A percentile compares a stretch with the other conserved stretches of the same genome.
Evolutionary conservation across 2,888 invertebrate species (phyloP).

Genomic region (Thereva nobilitata): DNA sequence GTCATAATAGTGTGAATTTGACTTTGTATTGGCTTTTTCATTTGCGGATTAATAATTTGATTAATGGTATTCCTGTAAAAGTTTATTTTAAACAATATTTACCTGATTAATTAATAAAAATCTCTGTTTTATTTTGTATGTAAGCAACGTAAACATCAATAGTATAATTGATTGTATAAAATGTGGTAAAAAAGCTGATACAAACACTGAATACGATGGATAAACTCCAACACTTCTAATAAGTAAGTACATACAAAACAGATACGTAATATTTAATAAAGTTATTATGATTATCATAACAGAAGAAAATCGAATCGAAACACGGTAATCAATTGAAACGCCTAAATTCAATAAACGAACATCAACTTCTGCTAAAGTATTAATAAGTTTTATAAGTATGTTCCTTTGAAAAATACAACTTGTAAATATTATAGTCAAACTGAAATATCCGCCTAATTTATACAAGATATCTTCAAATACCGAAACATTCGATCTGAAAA

Average conservation of each 20-base stretch:
- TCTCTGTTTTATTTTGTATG: too few species aligned
- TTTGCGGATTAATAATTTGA: too few species aligned
- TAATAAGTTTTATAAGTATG: background rate
- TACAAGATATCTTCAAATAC: background rate
- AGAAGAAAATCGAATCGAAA: conserved; percentile 50
- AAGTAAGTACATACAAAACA: conserved; percentile 52
- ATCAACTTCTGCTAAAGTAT: background rate
- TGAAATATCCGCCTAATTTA: background rate
- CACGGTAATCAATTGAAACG: conserved; percentile 51
- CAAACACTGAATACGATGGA: conserved; percentile 54
- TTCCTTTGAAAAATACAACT: background rate
- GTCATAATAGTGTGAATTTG: too few species aligned
- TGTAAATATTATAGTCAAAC: background rate
- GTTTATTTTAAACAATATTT: too few species aligned
- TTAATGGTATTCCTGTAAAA: too few species aligned
- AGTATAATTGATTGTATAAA: conserved; percentile 51
- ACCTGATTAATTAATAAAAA: too few species aligned
- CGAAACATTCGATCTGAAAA: background rate
- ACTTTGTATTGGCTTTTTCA: too few species aligned
- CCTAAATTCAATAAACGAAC: conserved; percentile 47
- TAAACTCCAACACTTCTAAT: conserved; percentile 50
- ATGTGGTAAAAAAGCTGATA: conserved; percentile 54
- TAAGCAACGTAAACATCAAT: too few species aligned
- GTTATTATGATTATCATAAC: conserved; percentile 51
- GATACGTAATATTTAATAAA: conserved; percentile 51